These are phyloP conservation scores for Myiotriccus ornatus DNA, from an alignment of 2,797 vertebrate species.

Conservation along the genomic window DNA sequence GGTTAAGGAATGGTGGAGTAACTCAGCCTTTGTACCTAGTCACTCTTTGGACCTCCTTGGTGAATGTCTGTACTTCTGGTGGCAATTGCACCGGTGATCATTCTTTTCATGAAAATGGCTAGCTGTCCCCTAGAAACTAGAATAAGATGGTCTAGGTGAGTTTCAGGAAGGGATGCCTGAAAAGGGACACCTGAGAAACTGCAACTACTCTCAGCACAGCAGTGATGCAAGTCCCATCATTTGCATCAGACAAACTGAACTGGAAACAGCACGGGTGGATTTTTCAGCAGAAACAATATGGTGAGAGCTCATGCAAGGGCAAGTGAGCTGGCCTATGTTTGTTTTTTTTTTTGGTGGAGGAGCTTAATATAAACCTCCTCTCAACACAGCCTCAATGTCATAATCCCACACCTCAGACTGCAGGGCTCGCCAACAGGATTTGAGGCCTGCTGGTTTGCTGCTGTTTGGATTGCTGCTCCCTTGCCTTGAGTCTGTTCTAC, in stretches of 20 bases:
- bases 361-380: neutral
- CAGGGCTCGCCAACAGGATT: neutral
- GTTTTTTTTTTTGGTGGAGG: neutral
- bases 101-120: neutral
- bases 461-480: neutral
- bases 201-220: neutral
- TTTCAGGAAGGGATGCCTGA: neutral
- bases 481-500: neutral
- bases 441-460: neutral
- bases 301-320: neutral
- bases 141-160: neutral
- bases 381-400: neutral
- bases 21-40: neutral
- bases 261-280: neutral
- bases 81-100: neutral
- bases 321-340: fast-evolving
- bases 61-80: neutral
- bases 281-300: neutral
- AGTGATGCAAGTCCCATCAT: neutral
- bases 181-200: neutral
- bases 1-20: neutral
- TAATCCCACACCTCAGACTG: neutral
- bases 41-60: neutral
- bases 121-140: neutral
- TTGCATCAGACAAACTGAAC: neutral